Evolutionary conservation across 2,888 invertebrate species (phyloP).

Genomic region (Lacanobia oleracea): DNA sequence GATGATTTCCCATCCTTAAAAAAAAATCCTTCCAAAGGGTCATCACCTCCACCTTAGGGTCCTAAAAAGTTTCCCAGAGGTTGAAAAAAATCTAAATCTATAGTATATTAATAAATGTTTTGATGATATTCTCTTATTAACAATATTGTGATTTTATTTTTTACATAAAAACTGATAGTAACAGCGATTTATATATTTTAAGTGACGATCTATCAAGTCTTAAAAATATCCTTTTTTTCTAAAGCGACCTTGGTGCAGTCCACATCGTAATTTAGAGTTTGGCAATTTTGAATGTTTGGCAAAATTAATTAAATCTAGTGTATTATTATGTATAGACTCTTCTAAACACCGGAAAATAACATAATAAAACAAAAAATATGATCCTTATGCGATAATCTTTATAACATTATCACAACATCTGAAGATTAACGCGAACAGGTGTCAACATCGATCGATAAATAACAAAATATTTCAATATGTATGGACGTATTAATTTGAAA

Average conservation of each 20-base stretch:
- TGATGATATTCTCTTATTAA: too few species aligned
- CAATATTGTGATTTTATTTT: not conserved
- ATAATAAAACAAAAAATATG: slow-evolving; percentile 41
- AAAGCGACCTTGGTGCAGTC: not conserved
- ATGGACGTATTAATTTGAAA: slow-evolving; percentile 62
- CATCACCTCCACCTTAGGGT: too few species aligned
- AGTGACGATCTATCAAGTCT: not conserved
- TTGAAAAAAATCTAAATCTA: too few species aligned
- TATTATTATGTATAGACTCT: not conserved
- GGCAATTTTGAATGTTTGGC: not conserved
- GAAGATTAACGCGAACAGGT: slow-evolving; percentile 61
- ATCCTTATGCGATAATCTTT: slow-evolving; percentile 38
- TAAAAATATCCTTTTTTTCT: not conserved
- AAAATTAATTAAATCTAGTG: slow-evolving; percentile 9
- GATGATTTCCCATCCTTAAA: too few species aligned
- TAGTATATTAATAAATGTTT: too few species aligned
- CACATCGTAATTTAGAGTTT: not conserved
- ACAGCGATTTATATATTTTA: not conserved
- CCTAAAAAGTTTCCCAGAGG: too few species aligned
- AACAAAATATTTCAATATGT: slow-evolving; percentile 57
- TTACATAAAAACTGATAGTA: too few species aligned
- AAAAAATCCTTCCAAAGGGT: too few species aligned
- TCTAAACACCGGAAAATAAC: slow-evolving; percentile 31
- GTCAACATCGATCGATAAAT: slow-evolving; percentile 60
- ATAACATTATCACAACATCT: slow-evolving; percentile 54